Percentiles rank a stretch among this genome's conserved stretches.
Conservation (phyloP, 2,888 invertebrate species). For the Panopea generosa region DNA sequence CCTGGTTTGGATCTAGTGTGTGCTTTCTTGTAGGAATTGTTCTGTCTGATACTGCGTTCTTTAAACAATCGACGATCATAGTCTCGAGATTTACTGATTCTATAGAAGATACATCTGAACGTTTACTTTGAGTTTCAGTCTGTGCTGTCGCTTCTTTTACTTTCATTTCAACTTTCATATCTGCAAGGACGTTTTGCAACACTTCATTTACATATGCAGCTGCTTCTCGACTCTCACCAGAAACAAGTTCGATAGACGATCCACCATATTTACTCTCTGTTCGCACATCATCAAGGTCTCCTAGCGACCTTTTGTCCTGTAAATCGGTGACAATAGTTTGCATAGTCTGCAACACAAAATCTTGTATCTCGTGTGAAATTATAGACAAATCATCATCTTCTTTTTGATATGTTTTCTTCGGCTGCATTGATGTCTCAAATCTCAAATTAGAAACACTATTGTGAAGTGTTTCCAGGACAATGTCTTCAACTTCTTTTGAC, state of each 20-base stretch:
- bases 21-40: not conserved
- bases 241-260: conserved; percentile 13
- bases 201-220: conserved; percentile 50
- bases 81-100: conserved; percentile 31
- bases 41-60: conserved; percentile 30
- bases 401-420: too few species aligned
- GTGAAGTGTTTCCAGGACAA: conserved; percentile 68
- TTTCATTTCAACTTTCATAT: conserved; percentile 42
- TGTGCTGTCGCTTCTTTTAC: not conserved
- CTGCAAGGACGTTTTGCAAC: conserved; percentile 42
- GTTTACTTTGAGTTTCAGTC: not conserved
- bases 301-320: conserved; percentile 59
- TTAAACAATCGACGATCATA: conserved; percentile 37
- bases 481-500: conserved; percentile 58
- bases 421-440: conserved; percentile 56
- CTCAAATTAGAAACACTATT: conserved; percentile 66
- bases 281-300: conserved; percentile 37
- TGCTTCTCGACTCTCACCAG: conserved; percentile 39
- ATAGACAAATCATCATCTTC: conserved; percentile 6
- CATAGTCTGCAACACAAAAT: conserved; percentile 63
- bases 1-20: conserved; percentile 31
- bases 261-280: conserved; percentile 7
- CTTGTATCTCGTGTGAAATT: conserved; percentile 53
- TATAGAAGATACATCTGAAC: not conserved
- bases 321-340: conserved; percentile 64